Conservation (phyloP, 2,797 vertebrate species). For the Fratercula arctica region DNA sequence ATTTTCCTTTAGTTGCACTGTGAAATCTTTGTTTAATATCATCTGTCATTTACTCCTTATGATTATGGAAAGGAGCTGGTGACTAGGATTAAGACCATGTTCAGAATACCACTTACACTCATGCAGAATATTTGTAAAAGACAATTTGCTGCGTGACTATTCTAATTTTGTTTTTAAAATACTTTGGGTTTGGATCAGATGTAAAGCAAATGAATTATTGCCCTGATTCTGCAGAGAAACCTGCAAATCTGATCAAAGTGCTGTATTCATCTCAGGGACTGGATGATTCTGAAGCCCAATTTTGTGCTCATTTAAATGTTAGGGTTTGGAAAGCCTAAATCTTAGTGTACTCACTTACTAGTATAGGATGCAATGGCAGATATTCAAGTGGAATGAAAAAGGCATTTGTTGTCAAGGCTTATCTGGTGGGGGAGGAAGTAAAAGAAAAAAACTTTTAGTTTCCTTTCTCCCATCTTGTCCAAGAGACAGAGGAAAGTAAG, state of each 20-base stretch:
- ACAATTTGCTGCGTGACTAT: neutral
- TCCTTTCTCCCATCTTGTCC: neutral
- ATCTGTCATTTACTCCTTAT: neutral
- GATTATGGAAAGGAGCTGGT: neutral
- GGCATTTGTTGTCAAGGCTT: neutral
- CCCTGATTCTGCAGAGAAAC: neutral
- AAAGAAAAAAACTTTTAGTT: neutral
- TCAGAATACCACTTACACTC: neutral
- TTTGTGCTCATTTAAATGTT: neutral
- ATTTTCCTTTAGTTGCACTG: neutral
- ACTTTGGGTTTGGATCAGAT: neutral
- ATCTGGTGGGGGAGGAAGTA: neutral
- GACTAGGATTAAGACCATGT: neutral
- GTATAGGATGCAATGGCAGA: neutral
- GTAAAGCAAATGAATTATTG: neutral
- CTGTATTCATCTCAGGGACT: neutral
- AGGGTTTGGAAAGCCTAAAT: neutral
- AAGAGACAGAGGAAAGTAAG: neutral
- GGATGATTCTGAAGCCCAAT: neutral
- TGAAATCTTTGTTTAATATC: neutral
- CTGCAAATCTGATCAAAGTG: neutral
- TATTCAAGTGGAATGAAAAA: neutral
- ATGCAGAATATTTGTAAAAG: neutral
- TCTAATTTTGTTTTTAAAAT: neutral
- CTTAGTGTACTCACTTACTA: neutral